phyloP scores from a whole-genome alignment of 2,888 invertebrate genomes.

The Aquatica leii region DNA sequence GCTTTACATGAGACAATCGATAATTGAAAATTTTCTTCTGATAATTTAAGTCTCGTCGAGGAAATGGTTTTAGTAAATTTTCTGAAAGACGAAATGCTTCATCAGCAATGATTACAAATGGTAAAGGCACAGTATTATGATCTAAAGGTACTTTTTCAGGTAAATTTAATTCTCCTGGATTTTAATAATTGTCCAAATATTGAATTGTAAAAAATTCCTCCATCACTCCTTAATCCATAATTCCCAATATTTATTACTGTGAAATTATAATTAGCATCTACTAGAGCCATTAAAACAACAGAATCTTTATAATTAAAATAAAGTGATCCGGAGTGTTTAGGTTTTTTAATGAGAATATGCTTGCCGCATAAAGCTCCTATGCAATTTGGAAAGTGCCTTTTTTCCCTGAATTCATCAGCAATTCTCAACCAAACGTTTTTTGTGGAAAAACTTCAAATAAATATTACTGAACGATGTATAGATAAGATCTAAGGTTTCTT shows the following conservation, averaged over 20 bases:
- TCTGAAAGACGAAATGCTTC: conserved; percentile 5
- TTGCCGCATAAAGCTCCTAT: too few relatives aligned
- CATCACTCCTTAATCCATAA: background rate
- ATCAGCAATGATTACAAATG: conserved; percentile 4
- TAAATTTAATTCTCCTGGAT: background rate
- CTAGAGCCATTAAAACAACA: conserved; percentile 2
- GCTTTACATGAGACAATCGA: too few relatives aligned
- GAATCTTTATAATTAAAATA: conserved; percentile 3
- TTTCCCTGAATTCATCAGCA: conserved; percentile 3
- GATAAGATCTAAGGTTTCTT: conserved; percentile 5
- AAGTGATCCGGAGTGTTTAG: conserved; percentile 2
- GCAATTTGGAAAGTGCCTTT: conserved; percentile 3
- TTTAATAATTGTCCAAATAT: background rate
- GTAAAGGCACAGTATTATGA: conserved; percentile 1
- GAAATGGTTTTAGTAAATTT: conserved; percentile 4
- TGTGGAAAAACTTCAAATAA: background rate
- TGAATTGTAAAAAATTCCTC: background rate
- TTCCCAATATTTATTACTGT: conserved; percentile 3
- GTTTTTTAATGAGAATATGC: conserved; percentile 3
- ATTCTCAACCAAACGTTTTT: conserved; percentile 3
- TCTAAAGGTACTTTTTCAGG: conserved; percentile 5
- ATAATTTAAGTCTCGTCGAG: conserved; percentile 1
- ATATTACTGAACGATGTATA: conserved; percentile 2
- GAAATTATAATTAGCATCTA: conserved; percentile 3
- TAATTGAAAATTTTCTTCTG: conserved; percentile 1